Conservation (phyloP, 2,113 vertebrate species). For the Delphinus delphis region DNA sequence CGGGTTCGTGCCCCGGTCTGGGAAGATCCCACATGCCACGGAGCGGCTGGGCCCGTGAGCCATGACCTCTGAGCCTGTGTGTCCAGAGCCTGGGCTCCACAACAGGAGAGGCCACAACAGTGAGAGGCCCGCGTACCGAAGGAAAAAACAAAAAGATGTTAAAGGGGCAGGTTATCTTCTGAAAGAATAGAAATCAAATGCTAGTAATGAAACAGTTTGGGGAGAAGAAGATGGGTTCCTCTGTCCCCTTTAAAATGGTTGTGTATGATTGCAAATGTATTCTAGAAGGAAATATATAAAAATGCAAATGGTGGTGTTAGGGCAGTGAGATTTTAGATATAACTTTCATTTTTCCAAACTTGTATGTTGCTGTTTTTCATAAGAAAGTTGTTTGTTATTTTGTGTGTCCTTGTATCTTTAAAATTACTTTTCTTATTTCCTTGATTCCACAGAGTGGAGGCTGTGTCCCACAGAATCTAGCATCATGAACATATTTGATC, state of each 20-base stretch:
- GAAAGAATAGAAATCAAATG: slow-evolving; percentile 24
- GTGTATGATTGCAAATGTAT: not conserved
- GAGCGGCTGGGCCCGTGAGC: no score
- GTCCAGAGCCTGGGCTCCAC: no score
- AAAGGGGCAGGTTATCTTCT: not conserved
- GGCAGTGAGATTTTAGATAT: not conserved
- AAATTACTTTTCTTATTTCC: slow-evolving; percentile 1
- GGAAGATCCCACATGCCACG: no score
- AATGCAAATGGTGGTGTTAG: slow-evolving; percentile 1
- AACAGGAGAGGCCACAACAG: no score
- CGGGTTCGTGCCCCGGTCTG: no score
- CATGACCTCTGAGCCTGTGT: no score
- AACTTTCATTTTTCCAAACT: slow-evolving; percentile 24
- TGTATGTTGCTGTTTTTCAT: not conserved
- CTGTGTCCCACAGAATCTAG: slow-evolving; percentile 34
- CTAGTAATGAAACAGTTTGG: not conserved
- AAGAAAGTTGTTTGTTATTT: not conserved
- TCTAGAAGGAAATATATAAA: not conserved
- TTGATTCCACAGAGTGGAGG: slow-evolving; percentile 27
- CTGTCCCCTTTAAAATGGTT: slow-evolving; percentile 15
- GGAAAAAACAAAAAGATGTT: not conserved
- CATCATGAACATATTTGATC: slow-evolving; percentile 95
- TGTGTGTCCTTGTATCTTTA: not conserved
- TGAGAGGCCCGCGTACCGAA: no score
- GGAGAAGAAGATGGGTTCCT: not conserved